Evolutionary conservation across 2,797 vertebrate genomes (phyloP).

Genomic region (Falco novaeseelandiae): DNA sequence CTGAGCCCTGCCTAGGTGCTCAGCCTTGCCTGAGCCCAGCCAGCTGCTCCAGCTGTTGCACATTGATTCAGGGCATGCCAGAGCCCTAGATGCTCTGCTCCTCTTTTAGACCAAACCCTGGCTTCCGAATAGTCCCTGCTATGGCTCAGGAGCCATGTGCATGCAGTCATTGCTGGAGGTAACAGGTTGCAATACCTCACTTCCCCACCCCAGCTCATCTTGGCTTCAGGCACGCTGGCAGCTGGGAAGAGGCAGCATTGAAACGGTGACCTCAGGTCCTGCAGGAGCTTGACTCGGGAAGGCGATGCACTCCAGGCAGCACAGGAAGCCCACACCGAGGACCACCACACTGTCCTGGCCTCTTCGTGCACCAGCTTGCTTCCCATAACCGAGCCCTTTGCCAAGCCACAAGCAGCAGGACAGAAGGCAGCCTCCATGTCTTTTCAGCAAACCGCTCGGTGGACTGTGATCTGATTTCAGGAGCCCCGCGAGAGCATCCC

Average conservation of each 20-base stretch:
- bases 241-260: not conserved
- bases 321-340: not conserved
- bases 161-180: not conserved
- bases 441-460: not conserved
- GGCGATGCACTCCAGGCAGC: fast-evolving
- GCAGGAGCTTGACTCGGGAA: not conserved
- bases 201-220: not conserved
- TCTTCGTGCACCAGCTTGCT: fast-evolving
- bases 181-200: not conserved
- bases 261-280: not conserved
- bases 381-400: not conserved
- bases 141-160: fast-evolving
- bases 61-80: not conserved
- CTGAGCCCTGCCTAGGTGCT: not conserved
- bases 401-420: fast-evolving
- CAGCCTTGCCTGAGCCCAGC: not conserved
- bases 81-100: not conserved
- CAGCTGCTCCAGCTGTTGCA: not conserved
- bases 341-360: not conserved
- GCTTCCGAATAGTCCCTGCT: not conserved
- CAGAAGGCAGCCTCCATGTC: not conserved
- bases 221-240: not conserved
- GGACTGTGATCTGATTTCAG: not conserved
- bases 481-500: not conserved
- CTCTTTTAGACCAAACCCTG: not conserved